Conservation (phyloP, 2,888 invertebrate species). For the Sycophila texana region DNA sequence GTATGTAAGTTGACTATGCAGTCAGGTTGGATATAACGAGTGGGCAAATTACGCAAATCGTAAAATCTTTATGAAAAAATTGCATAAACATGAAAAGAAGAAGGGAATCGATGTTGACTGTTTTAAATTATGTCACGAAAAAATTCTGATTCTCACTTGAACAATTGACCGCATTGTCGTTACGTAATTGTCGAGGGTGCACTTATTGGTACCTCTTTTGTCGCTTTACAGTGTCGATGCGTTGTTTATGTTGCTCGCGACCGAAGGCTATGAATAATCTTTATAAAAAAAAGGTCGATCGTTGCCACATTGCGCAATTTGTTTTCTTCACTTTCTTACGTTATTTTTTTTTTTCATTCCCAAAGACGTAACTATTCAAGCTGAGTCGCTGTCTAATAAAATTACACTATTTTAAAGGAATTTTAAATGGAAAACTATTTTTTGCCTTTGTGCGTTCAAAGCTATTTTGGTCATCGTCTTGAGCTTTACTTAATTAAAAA, state of each 20-base stretch:
- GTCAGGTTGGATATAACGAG: neutral
- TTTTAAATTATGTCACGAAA: constrained; percentile 12
- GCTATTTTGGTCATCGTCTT: no score
- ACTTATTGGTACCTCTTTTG: constrained; percentile 16
- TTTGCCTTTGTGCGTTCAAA: no score
- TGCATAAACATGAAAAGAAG: constrained; percentile 1
- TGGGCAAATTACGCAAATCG: neutral
- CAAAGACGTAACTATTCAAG: no score
- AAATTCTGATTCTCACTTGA: neutral
- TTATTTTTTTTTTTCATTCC: no score
- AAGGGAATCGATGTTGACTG: neutral
- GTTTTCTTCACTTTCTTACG: neutral
- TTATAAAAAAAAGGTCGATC: neutral
- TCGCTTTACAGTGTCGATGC: neutral
- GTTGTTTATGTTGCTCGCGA: neutral
- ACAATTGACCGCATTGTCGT: constrained; percentile 1
- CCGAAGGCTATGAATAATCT: neutral
- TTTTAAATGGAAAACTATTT: no score
- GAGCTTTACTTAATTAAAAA: no score
- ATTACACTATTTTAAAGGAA: no score
- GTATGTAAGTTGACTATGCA: no score
- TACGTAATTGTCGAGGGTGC: neutral
- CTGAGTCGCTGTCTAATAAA: no score
- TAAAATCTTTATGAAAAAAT: constrained; percentile 1
- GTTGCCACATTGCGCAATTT: constrained; percentile 3